phyloP scores from a whole-genome alignment of 2,888 invertebrate species.

The Marasmarcha lunaedactyla region DNA sequence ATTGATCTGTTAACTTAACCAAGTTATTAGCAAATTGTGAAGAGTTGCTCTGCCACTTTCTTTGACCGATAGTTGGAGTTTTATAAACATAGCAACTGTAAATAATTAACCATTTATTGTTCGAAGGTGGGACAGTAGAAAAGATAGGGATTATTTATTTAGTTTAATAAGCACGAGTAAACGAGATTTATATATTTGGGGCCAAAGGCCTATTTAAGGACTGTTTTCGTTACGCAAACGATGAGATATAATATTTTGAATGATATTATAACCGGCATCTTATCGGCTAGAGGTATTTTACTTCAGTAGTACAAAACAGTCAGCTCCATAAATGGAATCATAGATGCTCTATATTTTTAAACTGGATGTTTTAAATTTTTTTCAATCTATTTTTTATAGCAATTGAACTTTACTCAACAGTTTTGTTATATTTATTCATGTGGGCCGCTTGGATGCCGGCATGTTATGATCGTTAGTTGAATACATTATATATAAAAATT shows the following conservation, averaged over 20 bases:
- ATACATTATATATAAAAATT: conserved; percentile 56
- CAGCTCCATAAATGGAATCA: too few species aligned
- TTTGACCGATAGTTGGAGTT: background rate
- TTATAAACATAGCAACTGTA: conserved; percentile 1
- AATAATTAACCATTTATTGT: conserved; percentile 12
- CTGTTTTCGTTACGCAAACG: too few species aligned
- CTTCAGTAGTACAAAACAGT: too few species aligned
- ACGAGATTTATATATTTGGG: conserved; percentile 9
- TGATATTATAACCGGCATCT: too few species aligned
- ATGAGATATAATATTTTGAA: too few species aligned
- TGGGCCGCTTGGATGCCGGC: conserved; percentile 24
- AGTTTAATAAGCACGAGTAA: conserved; percentile 30
- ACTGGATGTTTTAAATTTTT: conserved; percentile 8
- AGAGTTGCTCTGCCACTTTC: background rate
- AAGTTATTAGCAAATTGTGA: background rate
- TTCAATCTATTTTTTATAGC: conserved; percentile 6
- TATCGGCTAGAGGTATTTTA: too few species aligned
- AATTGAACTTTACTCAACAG: conserved; percentile 7
- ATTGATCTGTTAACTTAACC: too few species aligned
- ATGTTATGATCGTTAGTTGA: conserved; percentile 48
- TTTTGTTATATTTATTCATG: too few species aligned
- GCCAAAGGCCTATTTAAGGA: too few species aligned
- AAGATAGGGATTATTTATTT: conserved; percentile 41
- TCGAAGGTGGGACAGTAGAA: conserved; percentile 26
- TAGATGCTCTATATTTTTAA: too few species aligned